Base-by-base conservation (phyloP, 2,113 vertebrate genomes). In the Cariama cristata region DNA sequence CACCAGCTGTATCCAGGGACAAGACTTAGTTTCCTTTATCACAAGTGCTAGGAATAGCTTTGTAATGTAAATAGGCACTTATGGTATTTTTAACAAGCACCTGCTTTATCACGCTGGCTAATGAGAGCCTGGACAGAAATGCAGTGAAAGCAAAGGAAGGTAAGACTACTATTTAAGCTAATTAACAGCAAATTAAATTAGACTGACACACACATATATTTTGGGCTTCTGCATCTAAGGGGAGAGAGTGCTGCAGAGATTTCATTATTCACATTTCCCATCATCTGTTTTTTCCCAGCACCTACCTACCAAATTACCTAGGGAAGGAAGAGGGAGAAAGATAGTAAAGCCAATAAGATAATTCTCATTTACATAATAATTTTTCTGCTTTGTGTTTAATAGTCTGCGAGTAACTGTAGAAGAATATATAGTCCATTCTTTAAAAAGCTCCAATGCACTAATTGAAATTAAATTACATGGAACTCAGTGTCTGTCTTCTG, bases 381-480 rank as follows among this genome's bases (percentile, higher is more conserved):
- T 97, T 91, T 90, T 92, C 89, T 59, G 76, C 35, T 45, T 96
- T 96, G 76, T 80, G 60, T 73, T 98, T 98, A 98, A 97, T 95
- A 97, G 83, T 81, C 92, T 24, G 42, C 40, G 1, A 96, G 96
- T 95, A 96, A 94, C 75, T 82, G 93, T 60, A 82, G 83, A 89
- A 73, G 82, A 94, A 89, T 95, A 96, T 84, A 93, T 93, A 79
- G 87, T 75, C 92, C 84, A 64, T 87, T 97, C 93, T 75, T 80
- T 66, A 95, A 88, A 92, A 96, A 97, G 92, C 91, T 96, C 80
- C 79, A 92, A 86, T 98, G 96, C 95, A 90, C 91, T 97, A 97
- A 98, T 93, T 97, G 93, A 98, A 98, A 97, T 94, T 97, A 97
- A 97, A 97, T 97, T 97, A 86, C 91, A 96, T 50, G 76, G 90